phyloP scores from a whole-genome alignment of 2,797 vertebrate species.

The Gymnothorax javanicus region DNA sequence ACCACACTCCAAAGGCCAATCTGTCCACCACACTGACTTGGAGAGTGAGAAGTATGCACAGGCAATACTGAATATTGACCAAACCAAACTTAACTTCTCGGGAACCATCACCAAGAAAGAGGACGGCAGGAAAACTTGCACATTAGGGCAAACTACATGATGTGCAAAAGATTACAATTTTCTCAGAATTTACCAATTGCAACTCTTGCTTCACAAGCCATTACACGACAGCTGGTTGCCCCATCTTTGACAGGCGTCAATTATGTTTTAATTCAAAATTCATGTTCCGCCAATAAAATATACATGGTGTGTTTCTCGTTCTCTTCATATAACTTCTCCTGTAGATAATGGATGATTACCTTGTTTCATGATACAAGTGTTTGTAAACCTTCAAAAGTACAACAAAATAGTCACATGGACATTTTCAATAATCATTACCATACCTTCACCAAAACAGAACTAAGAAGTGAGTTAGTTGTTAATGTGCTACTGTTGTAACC shows the following conservation, averaged over 20 bases:
- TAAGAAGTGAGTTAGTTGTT: slow-evolving; percentile 72
- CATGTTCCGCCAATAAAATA: neutral
- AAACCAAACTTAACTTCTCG: neutral
- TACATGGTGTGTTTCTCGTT: neutral
- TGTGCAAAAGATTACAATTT: neutral
- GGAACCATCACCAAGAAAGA: neutral
- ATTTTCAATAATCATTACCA: slow-evolving; percentile 36
- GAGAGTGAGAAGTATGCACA: slow-evolving; percentile 47
- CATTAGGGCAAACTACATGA: neutral
- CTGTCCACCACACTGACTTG: slow-evolving; percentile 55
- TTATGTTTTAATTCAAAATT: neutral
- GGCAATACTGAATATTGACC: slow-evolving; percentile 11
- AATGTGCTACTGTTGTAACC: slow-evolving; percentile 64
- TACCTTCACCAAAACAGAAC: slow-evolving; percentile 33
- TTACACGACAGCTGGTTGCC: neutral
- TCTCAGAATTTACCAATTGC: neutral
- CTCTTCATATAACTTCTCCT: no score
- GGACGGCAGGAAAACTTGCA: neutral
- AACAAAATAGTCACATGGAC: slow-evolving; percentile 11
- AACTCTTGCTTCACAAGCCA: neutral
- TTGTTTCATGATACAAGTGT: slow-evolving; percentile 67
- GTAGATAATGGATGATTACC: neutral
- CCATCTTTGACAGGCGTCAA: neutral
- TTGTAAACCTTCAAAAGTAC: slow-evolving; percentile 37
- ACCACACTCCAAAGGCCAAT: slow-evolving; percentile 49